A percentile compares a stretch with the other conserved stretches of the same genome.
These are phyloP conservation scores for Glossophaga mutica DNA, from an alignment of 2,797 vertebrate species.

Conservation along the genomic window DNA sequence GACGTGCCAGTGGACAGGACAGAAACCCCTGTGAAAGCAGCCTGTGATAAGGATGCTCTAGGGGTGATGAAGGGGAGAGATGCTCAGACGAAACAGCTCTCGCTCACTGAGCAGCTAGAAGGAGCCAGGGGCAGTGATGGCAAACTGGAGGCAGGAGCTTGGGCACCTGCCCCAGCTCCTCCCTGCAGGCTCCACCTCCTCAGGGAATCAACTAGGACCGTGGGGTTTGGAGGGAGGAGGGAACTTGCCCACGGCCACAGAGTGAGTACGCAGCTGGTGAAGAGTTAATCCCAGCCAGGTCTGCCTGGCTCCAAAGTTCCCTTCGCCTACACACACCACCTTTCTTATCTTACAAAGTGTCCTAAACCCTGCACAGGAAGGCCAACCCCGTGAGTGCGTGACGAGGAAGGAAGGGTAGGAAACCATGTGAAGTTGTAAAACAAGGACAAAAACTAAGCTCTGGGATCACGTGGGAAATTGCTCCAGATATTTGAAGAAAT, in stretches of 20 bases:
- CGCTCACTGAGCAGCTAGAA: fast-evolving
- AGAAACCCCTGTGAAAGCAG: background rate
- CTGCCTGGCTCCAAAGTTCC: background rate
- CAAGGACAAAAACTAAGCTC: background rate
- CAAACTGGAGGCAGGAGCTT: fast-evolving
- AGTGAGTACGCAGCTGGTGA: background rate
- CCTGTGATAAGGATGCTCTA: background rate
- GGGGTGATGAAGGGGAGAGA: background rate
- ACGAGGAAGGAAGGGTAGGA: background rate
- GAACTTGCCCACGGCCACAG: background rate
- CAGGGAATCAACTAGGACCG: background rate
- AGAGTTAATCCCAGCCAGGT: background rate
- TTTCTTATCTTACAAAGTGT: slow-evolving; percentile 6
- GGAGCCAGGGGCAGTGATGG: fast-evolving
- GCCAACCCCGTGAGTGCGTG: background rate
- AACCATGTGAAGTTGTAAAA: background rate
- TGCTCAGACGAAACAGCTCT: background rate
- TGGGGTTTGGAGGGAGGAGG: background rate
- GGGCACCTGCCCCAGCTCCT: too few species aligned
- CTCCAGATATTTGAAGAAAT: slow-evolving; percentile 8
- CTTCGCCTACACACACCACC: background rate
- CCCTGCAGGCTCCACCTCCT: background rate
- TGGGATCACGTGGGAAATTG: background rate
- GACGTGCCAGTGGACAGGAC: fast-evolving
- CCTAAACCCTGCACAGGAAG: background rate